These are phyloP conservation scores for Calliphora vomitoria DNA, from an alignment of 2,888 invertebrate genomes.

Conservation along the genomic window DNA sequence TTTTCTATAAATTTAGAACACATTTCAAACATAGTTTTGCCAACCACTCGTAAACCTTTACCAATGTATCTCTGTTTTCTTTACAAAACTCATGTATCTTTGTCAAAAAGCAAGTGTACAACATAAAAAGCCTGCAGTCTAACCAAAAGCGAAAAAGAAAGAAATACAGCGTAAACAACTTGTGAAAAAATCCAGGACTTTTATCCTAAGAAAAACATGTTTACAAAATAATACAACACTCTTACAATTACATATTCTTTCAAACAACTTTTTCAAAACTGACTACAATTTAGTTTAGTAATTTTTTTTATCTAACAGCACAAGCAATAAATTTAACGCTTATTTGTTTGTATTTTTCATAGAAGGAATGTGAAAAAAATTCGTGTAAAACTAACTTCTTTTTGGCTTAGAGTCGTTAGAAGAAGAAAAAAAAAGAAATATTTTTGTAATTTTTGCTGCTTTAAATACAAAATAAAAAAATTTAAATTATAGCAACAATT, in stretches of 20 bases:
- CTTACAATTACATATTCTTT: constrained; percentile 34
- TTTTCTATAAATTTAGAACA: no score
- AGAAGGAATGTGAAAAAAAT: constrained; percentile 20
- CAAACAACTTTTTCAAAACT: constrained; percentile 23
- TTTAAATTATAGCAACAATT: constrained; percentile 58
- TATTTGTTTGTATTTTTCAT: constrained; percentile 69
- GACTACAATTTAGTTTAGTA: constrained; percentile 14
- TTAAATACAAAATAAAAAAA: constrained; percentile 25
- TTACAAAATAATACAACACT: constrained; percentile 55
- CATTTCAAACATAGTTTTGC: no score
- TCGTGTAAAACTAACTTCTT: constrained; percentile 63
- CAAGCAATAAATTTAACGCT: constrained; percentile 75
- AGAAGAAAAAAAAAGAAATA: background rate
- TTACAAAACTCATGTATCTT: constrained; percentile 15
- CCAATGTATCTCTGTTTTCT: background rate
- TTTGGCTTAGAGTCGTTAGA: constrained; percentile 46
- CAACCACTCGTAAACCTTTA: background rate
- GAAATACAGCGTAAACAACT: background rate
- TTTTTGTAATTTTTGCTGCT: constrained; percentile 23
- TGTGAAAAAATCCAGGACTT: constrained; percentile 22
- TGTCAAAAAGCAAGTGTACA: constrained; percentile 20
- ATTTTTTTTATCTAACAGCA: constrained; percentile 35
- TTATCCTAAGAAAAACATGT: constrained; percentile 40
- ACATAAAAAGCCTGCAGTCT: constrained; percentile 35
- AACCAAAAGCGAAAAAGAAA: constrained; percentile 20